A percentile compares a stretch with the other conserved stretches of the same genome.
phyloP scores from a whole-genome alignment of 2,888 invertebrate genomes.

The Sarcophaga rosellei region DNA sequence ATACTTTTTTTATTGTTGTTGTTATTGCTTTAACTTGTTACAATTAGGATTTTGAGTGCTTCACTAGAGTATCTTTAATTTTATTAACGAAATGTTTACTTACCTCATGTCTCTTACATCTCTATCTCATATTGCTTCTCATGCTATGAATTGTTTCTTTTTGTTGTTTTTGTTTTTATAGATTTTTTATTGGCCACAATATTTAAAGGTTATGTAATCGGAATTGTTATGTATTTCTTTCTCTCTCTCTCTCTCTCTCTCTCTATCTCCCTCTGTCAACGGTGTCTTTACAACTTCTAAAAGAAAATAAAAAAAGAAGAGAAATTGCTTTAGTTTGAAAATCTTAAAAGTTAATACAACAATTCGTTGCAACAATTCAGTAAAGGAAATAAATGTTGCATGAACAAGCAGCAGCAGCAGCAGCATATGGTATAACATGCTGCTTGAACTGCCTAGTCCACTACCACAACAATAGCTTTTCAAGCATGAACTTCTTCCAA shows the following conservation, averaged over 20 bases:
- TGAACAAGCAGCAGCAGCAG: conserved; percentile 12
- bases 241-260: background rate
- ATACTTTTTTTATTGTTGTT: too few relatives aligned
- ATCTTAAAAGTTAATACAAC: conserved; percentile 44
- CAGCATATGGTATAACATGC: too few relatives aligned
- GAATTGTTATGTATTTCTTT: conserved; percentile 30
- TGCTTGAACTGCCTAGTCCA: too few relatives aligned
- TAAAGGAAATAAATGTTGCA: background rate
- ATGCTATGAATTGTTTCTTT: conserved; percentile 1
- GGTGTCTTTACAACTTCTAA: background rate
- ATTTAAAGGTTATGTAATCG: conserved; percentile 60
- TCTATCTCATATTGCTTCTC: conserved; percentile 9
- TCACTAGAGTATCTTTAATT: conserved; percentile 6
- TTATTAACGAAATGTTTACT: conserved; percentile 55
- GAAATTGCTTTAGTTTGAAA: conserved; percentile 38
- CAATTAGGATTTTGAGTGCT: too few relatives aligned
- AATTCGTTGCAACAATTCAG: conserved; percentile 32
- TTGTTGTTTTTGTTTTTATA: background rate
- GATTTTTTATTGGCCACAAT: conserved; percentile 61
- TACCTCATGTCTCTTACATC: conserved; percentile 45
- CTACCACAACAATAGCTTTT: background rate
- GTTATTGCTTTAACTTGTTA: too few relatives aligned
- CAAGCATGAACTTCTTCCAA: conserved; percentile 56
- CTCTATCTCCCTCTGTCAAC: background rate
- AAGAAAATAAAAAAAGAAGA: background rate